Conservation (phyloP, 2,888 invertebrate species). For the Hedychridium roseum region DNA sequence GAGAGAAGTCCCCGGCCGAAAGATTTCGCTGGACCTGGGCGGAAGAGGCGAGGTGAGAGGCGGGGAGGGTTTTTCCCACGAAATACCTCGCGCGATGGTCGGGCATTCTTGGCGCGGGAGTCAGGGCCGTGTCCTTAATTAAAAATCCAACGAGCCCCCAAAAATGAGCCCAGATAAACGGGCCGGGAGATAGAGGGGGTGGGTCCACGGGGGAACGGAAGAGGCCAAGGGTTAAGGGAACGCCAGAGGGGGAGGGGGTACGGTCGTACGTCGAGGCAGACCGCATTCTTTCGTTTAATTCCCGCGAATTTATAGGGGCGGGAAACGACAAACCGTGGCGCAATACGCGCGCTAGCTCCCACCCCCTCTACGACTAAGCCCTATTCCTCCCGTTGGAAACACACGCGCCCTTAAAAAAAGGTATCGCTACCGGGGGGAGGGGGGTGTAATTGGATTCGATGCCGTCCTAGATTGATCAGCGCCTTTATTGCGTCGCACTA, state of each 20-base stretch:
- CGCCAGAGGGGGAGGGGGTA: too few species aligned
- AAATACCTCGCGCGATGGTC: conserved; percentile 52
- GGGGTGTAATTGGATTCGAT: conserved; percentile 57
- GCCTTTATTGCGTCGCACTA: conserved; percentile 39
- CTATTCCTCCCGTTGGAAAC: conserved; percentile 31
- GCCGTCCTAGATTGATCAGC: conserved; percentile 36
- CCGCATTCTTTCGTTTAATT: conserved; percentile 65
- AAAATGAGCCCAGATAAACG: conserved; percentile 42
- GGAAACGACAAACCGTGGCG: conserved; percentile 46
- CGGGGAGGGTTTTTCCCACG: conserved; percentile 31
- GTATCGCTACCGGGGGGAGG: conserved; percentile 29
- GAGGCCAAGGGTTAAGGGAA: conserved; percentile 13
- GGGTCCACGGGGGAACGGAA: conserved; percentile 5
- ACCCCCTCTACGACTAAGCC: neutral
- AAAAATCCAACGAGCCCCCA: conserved; percentile 62
- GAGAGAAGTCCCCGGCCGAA: too few species aligned
- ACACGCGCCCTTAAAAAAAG: conserved; percentile 43
- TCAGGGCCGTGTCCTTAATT: conserved; percentile 63
- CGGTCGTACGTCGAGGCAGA: conserved; percentile 59
- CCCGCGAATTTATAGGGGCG: conserved; percentile 62
- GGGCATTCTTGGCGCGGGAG: conserved; percentile 60
- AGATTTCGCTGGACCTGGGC: too few species aligned
- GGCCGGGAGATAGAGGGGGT: conserved; percentile 13
- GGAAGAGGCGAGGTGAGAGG: neutral
- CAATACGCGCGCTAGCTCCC: conserved; percentile 40